These are phyloP conservation scores for Phaethornis superciliosus DNA, from an alignment of 2,113 vertebrate species.

Conservation along the genomic window DNA sequence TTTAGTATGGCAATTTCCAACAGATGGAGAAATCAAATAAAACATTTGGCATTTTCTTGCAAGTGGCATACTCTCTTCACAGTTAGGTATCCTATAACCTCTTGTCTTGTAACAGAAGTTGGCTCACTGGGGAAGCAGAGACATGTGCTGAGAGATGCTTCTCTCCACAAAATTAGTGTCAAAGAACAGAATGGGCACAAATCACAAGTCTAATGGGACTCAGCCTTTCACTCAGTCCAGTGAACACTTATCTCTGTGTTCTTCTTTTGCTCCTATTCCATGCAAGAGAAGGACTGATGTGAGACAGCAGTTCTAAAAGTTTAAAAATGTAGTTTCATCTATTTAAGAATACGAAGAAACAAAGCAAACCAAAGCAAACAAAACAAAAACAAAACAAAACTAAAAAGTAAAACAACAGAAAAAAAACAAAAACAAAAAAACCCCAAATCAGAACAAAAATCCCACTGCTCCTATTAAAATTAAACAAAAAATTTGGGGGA, in stretches of 20 bases:
- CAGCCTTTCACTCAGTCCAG: background rate
- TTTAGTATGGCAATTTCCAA: background rate
- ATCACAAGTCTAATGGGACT: background rate
- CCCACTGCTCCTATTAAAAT: background rate
- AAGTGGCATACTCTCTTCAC: background rate
- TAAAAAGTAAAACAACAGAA: no score
- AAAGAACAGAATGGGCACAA: background rate
- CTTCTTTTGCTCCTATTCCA: background rate
- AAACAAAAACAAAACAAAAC: no score
- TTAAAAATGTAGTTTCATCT: background rate
- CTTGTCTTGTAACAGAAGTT: background rate
- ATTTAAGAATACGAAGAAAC: background rate
- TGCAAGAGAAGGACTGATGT: background rate
- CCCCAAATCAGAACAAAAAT: background rate
- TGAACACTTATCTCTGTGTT: background rate
- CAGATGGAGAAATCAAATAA: constrained; percentile 42
- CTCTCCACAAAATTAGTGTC: background rate
- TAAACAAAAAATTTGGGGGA: background rate
- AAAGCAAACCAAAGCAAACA: background rate
- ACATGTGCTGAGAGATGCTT: background rate
- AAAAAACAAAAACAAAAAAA: no score
- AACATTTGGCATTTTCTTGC: constrained; percentile 20
- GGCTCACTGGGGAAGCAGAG: background rate
- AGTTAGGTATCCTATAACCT: background rate
- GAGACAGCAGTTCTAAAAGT: background rate